phyloP scores from a whole-genome alignment of 2,797 vertebrate species.

The Diglossa cyanea region DNA sequence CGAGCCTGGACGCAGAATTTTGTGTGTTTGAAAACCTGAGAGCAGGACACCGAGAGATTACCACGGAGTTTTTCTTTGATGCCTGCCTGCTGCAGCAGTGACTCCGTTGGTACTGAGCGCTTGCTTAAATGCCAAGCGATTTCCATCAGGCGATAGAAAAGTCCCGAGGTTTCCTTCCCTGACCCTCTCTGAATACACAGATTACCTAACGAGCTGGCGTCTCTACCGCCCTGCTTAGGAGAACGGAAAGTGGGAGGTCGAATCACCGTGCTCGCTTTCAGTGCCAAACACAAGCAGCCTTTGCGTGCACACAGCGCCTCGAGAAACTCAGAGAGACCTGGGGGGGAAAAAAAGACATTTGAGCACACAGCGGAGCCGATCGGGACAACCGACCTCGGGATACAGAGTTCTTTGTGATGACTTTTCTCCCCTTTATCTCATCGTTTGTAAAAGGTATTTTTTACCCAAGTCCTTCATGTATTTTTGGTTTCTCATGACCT shows the following conservation, averaged over 20 bases:
- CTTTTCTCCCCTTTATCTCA: background rate
- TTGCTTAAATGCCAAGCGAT: background rate
- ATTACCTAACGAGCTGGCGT: slow-evolving; percentile 13
- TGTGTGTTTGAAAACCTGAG: background rate
- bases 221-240: background rate
- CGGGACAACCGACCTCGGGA: background rate
- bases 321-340: background rate
- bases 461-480: fast-evolving
- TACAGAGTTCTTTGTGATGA: background rate
- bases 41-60: background rate
- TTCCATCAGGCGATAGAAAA: background rate
- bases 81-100: background rate
- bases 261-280: background rate
- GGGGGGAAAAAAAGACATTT: background rate
- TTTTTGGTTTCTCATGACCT: background rate
- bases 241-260: background rate
- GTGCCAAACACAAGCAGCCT: background rate
- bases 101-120: background rate
- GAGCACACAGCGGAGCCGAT: background rate
- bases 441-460: background rate
- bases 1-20: background rate
- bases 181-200: slow-evolving; percentile 8
- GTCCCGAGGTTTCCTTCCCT: background rate
- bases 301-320: background rate
- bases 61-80: background rate